These are phyloP conservation scores for Macrosteles quadrilineatus DNA, from an alignment of 1,140 invertebrate genomes.

Conservation along the genomic window DNA sequence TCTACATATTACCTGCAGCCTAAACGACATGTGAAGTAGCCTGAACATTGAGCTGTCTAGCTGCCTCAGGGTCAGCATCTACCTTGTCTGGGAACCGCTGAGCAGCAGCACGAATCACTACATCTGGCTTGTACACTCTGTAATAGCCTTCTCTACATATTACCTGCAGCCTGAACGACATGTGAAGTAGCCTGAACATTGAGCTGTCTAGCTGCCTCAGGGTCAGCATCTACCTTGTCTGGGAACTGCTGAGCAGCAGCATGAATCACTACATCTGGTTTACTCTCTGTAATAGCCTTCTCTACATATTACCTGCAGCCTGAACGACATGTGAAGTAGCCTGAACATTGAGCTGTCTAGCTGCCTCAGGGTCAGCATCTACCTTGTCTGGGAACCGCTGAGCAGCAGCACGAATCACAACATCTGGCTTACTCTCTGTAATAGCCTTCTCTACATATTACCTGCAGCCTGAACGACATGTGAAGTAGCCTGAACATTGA, in stretches of 20 bases:
- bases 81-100: constrained; percentile 57
- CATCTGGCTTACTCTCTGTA: constrained; percentile 50
- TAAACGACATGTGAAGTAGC: constrained; percentile 52
- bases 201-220: no score
- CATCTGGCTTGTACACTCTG: constrained; percentile 51
- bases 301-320: no score
- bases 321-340: no score
- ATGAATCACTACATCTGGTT: constrained; percentile 57
- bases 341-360: no score
- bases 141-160: constrained; percentile 47
- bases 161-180: no score
- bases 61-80: constrained; percentile 52
- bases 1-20: constrained; percentile 54
- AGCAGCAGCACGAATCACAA: constrained; percentile 59
- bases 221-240: no score
- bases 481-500: no score
- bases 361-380: no score
- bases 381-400: constrained; percentile 56
- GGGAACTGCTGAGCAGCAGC: constrained; percentile 57
- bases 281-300: constrained; percentile 46
- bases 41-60: constrained; percentile 53
- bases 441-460: no score
- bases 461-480: no score
- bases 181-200: no score
- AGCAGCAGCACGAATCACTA: constrained; percentile 59